Evolutionary conservation across 2,888 invertebrate genomes (phyloP).

Genomic region (Calameuta pallipes): DNA sequence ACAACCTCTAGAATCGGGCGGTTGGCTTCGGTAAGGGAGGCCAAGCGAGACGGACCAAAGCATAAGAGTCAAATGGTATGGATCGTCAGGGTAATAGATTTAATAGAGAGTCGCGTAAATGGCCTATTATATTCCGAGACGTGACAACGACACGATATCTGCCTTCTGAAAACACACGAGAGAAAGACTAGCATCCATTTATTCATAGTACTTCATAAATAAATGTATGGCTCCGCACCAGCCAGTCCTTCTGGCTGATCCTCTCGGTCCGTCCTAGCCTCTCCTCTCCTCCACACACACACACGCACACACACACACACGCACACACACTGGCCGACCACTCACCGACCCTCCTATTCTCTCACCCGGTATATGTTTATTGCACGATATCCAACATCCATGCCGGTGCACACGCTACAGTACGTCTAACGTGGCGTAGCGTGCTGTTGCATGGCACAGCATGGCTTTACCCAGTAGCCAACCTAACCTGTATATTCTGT

Average conservation of each 20-base stretch:
- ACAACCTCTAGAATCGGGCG: not conserved
- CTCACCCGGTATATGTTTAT: slow-evolving; percentile 42
- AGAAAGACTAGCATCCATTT: slow-evolving; percentile 61
- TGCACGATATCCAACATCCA: slow-evolving; percentile 42
- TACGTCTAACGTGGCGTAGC: not conserved
- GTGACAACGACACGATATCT: slow-evolving; percentile 52
- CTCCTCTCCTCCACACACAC: not conserved
- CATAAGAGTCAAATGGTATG: slow-evolving; percentile 23
- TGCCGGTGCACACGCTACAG: slow-evolving; percentile 15
- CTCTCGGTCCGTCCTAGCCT: slow-evolving; percentile 13
- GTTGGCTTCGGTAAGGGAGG: not conserved
- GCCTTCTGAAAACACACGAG: slow-evolving; percentile 44
- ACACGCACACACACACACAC: not conserved
- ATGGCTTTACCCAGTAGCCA: not conserved
- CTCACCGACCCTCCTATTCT: not conserved
- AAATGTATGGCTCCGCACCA: slow-evolving; percentile 57
- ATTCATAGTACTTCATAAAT: slow-evolving; percentile 64
- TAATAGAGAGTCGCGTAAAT: slow-evolving; percentile 47
- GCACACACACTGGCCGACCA: not conserved
- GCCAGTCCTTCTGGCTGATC: slow-evolving; percentile 27
- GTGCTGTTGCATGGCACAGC: not conserved
- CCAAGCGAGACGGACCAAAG: slow-evolving; percentile 14
- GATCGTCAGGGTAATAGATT: slow-evolving; percentile 26
- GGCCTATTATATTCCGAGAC: slow-evolving; percentile 53
- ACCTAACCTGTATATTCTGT: not conserved